Base-by-base conservation (phyloP, 2,888 invertebrate genomes). In the Lydus trimaculatus region DNA sequence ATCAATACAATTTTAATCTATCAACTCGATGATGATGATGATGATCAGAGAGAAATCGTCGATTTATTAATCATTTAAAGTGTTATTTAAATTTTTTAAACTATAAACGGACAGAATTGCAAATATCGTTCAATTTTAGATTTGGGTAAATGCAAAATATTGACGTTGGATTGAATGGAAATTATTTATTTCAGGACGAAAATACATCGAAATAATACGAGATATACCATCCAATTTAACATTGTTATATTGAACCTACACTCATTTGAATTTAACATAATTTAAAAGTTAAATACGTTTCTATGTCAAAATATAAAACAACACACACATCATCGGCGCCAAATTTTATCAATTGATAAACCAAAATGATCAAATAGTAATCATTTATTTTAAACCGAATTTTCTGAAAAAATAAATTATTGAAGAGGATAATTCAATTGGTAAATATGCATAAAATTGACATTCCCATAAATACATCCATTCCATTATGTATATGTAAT, bases 41-140 rank as follows among this genome's bases (percentile, higher is more conserved):
- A 9, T 36, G n/a, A n/a, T n/a, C n/a, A n/a, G n/a, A n/a, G n/a
- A n/a, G n/a, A n/a, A n/a, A n/a, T n/a, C n/a, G n/a, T 36, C 23
- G n/a, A 8, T 39, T 39, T 25, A 43, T 63, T 20, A 69, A 69
- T 65, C 65, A 65, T 68, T 64, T 28, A 68, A 52, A 17, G 28
- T 17, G 52, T 23, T 15, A 36, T 36, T 15, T 36, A 13, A 36
- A 36, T 36, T 2, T 1, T 15, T 15, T 2, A 36, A 13, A 13
- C 28, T 1, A n/a, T 20, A 20, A 20, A 7, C 13, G 61, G 43
- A 11, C 52, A 31, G 31, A 23, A 13, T 31, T 61, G 64, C 61
- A 64, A 61, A 67, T 43, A 31, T 39, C 20, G 17, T 25, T 61
- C 61, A 56, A 33, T 61, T 66, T 66, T 66, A 61, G 64, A 59